Percentiles rank a stretch among this genome's conserved stretches.
These are phyloP conservation scores for Pogonophryne albipinna DNA, from an alignment of 2,797 vertebrate species.

Conservation along the genomic window DNA sequence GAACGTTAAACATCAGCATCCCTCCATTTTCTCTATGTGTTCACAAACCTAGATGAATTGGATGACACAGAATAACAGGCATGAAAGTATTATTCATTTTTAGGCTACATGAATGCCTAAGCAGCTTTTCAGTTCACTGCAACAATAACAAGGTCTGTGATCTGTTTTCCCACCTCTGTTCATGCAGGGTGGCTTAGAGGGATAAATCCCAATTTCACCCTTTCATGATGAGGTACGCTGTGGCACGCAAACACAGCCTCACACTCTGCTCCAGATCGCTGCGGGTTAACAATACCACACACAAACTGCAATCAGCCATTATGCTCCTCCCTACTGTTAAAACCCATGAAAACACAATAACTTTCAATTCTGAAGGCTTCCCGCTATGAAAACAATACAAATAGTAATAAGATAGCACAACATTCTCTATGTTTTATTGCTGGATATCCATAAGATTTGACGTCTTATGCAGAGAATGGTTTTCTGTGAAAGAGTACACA, in stretches of 20 bases:
- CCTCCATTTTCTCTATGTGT: not conserved
- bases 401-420: not conserved
- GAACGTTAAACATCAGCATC: not conserved
- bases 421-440: not conserved
- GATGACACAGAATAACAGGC: not conserved
- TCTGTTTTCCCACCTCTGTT: constrained; percentile 36
- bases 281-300: constrained; percentile 15
- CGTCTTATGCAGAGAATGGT: too few relatives aligned
- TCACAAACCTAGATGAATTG: not conserved
- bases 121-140: constrained; percentile 20
- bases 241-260: constrained; percentile 23
- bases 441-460: not conserved
- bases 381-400: not conserved
- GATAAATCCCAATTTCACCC: constrained; percentile 61
- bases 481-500: too few relatives aligned
- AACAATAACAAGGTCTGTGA: constrained; percentile 9
- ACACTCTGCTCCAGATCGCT: constrained; percentile 12
- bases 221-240: constrained; percentile 42
- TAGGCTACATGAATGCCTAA: not conserved
- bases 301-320: constrained; percentile 26
- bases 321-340: constrained; percentile 17
- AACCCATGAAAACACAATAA: constrained; percentile 9
- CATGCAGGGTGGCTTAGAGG: constrained; percentile 33
- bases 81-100: not conserved
- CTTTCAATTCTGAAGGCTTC: not conserved